phyloP scores from a whole-genome alignment of 2,113 vertebrate genomes.

The Oryzias woworae region DNA sequence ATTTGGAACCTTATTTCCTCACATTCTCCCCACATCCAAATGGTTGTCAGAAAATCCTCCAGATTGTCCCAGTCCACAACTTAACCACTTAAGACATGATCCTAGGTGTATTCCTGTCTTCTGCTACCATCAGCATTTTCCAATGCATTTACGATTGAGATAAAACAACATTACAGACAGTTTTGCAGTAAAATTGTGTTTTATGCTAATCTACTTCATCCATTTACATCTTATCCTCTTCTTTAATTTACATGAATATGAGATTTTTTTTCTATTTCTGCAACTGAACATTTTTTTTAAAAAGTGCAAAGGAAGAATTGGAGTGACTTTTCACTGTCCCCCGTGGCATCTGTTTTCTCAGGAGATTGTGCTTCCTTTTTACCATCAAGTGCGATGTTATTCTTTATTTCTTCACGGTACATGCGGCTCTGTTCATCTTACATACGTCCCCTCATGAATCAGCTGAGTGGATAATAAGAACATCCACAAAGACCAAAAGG shows the following conservation, averaged over 20 bases:
- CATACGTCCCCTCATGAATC: constrained; percentile 64
- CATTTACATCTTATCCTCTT: constrained; percentile 10
- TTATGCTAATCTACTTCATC: not conserved
- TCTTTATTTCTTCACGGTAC: constrained; percentile 49
- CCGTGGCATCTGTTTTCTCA: constrained; percentile 65
- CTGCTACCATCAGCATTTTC: too few relatives aligned
- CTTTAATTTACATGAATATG: constrained; percentile 36
- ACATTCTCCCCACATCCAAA: too few relatives aligned
- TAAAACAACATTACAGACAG: too few relatives aligned
- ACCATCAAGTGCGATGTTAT: constrained; percentile 60
- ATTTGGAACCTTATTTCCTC: too few relatives aligned
- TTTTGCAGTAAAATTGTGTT: too few relatives aligned
- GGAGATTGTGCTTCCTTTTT: constrained; percentile 63
- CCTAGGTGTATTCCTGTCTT: too few relatives aligned
- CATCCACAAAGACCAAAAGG: constrained; percentile 73
- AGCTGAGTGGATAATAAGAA: constrained; percentile 73
- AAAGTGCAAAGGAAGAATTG: constrained; percentile 30
- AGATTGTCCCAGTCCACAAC: too few relatives aligned
- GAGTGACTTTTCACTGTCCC: constrained; percentile 48
- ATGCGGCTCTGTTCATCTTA: constrained; percentile 52
- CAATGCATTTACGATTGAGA: too few relatives aligned
- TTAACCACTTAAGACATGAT: too few relatives aligned
- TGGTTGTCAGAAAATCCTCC: too few relatives aligned
- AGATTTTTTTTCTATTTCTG: constrained; percentile 37
- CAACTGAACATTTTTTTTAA: constrained; percentile 62